phyloP scores from a whole-genome alignment of 2,888 invertebrate genomes.

The Pocota personata region DNA sequence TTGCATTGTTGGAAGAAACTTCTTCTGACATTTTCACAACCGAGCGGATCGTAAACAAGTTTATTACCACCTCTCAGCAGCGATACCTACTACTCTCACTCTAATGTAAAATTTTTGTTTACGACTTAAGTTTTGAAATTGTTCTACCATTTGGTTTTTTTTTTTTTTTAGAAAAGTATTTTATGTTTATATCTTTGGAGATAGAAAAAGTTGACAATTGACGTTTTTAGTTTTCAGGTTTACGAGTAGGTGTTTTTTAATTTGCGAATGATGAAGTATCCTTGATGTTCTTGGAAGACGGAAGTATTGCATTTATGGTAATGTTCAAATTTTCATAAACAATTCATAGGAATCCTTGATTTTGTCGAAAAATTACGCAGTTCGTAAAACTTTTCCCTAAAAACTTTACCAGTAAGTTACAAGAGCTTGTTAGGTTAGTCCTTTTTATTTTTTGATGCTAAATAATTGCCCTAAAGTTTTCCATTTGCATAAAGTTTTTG shows the following conservation, averaged over 20 bases:
- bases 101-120: conserved; percentile 57
- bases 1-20: conserved; percentile 43
- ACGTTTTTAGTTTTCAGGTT: background rate
- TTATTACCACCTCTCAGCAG: conserved; percentile 45
- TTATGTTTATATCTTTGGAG: conserved; percentile 27
- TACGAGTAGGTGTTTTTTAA: background rate
- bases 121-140: conserved; percentile 53
- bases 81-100: background rate
- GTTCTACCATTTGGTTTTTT: no score
- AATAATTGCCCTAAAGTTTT: conserved; percentile 57
- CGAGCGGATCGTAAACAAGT: conserved; percentile 62
- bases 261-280: background rate
- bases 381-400: background rate
- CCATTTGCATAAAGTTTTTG: conserved; percentile 60
- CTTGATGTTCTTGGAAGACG: background rate
- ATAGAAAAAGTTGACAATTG: conserved; percentile 13
- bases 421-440: conserved; percentile 18
- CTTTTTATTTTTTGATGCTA: background rate
- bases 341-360: conserved; percentile 16
- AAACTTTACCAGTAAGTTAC: conserved; percentile 8
- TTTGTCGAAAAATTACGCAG: conserved; percentile 17
- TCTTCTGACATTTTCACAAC: conserved; percentile 16
- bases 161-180: conserved; percentile 12
- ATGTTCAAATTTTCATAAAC: no score
- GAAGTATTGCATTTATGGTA: no score